phyloP scores from a whole-genome alignment of 2,797 vertebrate species.

The Mormyrus hasselquistii region DNA sequence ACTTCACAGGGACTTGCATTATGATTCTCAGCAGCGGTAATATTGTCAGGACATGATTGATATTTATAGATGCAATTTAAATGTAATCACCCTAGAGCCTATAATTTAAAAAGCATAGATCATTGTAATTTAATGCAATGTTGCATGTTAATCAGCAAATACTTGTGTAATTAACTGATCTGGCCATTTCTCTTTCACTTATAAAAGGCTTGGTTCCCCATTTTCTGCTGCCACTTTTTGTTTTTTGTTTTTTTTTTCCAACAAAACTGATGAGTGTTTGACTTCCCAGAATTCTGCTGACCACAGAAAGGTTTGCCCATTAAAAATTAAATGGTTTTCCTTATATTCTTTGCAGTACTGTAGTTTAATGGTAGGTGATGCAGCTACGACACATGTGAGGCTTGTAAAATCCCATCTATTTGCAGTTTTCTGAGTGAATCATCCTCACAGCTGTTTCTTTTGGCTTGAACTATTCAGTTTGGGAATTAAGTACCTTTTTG shows the following conservation, averaged over 20 bases:
- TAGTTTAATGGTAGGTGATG: not conserved
- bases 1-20: not conserved
- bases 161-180: not conserved
- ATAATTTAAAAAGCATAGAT: not conserved
- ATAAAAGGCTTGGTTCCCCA: not conserved
- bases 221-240: not conserved
- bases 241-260: not conserved
- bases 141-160: not conserved
- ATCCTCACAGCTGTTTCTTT: not conserved
- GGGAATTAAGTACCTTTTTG: not conserved
- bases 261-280: not conserved
- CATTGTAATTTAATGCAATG: not conserved
- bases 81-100: not conserved
- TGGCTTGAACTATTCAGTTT: not conserved
- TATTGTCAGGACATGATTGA: not conserved
- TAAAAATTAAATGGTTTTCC: not conserved
- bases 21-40: not conserved
- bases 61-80: constrained; percentile 2
- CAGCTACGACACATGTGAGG: not conserved
- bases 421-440: not conserved
- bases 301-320: not conserved
- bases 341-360: not conserved
- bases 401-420: not conserved
- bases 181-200: not conserved
- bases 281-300: not conserved